Percentiles rank a stretch among this genome's conserved stretches.
Evolutionary conservation across 2,888 invertebrate species (phyloP).

Genomic region (Flabesymbios commensalis): DNA sequence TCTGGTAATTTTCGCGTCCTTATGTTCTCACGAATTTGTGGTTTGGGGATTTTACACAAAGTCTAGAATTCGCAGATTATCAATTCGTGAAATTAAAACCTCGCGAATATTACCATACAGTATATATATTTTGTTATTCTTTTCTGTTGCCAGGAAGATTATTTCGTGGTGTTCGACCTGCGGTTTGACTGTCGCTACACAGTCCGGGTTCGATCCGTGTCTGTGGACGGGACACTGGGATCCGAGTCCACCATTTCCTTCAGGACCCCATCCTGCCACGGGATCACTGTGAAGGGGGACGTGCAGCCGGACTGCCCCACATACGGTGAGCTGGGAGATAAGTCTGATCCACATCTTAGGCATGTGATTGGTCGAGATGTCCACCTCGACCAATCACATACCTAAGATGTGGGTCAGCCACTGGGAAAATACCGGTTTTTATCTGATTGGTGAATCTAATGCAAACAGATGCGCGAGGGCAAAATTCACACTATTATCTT

Average conservation of each 20-base stretch:
- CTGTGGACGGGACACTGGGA: constrained; percentile 27
- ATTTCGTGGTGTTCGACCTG: constrained; percentile 47
- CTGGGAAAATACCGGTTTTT: neutral
- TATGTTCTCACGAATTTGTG: too few relatives aligned
- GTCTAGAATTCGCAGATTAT: too few relatives aligned
- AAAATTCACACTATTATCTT: neutral
- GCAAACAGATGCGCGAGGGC: neutral
- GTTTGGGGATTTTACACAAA: too few relatives aligned
- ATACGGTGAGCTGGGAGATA: constrained; percentile 28
- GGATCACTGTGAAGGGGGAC: constrained; percentile 32
- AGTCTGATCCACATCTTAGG: neutral
- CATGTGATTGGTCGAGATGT: too few relatives aligned
- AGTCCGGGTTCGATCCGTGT: constrained; percentile 41
- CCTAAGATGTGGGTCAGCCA: neutral
- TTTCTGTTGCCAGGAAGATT: constrained; percentile 32
- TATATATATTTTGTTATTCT: too few relatives aligned
- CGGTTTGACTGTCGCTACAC: constrained; percentile 48
- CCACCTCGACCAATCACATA: too few relatives aligned
- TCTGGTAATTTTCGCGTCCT: too few relatives aligned
- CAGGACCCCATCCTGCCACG: constrained; percentile 37
- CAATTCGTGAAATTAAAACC: neutral
- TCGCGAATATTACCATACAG: neutral
- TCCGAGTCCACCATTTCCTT: constrained; percentile 30
- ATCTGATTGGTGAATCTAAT: neutral
- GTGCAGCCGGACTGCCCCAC: constrained; percentile 39